phyloP scores from a whole-genome alignment of 1,140 invertebrate species.

The Pentalonia nigronervosa region DNA sequence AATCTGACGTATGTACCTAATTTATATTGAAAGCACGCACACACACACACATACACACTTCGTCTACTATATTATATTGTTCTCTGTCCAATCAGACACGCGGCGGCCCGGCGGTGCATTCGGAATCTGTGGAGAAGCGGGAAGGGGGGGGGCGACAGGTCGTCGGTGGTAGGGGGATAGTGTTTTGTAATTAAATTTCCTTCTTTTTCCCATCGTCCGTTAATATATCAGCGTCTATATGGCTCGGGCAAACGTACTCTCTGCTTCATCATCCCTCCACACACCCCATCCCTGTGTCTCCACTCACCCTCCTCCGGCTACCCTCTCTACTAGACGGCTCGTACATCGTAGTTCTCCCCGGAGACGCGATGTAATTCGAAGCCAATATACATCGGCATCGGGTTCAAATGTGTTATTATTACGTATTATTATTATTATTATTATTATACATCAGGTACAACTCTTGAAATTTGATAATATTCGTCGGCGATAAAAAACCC shows the following conservation, averaged over 20 bases:
- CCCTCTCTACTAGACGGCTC: neutral
- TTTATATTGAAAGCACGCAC: slow-evolving; percentile 46
- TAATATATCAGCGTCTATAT: slow-evolving; percentile 47
- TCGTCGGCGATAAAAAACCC: neutral
- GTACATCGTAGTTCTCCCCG: neutral
- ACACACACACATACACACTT: too few relatives aligned
- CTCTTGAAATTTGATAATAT: slow-evolving; percentile 51
- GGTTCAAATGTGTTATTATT: neutral
- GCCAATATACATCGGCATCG: slow-evolving; percentile 21
- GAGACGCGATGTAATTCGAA: slow-evolving; percentile 30
- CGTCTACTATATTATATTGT: neutral
- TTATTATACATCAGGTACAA: too few relatives aligned
- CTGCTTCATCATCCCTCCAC: neutral
- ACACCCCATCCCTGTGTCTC: too few relatives aligned
- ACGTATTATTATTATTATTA: too few relatives aligned
- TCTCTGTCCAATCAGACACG: slow-evolving; percentile 13
- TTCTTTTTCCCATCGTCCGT: slow-evolving; percentile 33
- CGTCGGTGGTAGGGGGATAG: neutral
- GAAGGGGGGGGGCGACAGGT: too few relatives aligned
- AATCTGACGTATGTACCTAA: slow-evolving; percentile 26
- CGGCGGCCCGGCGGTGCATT: neutral
- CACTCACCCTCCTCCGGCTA: too few relatives aligned
- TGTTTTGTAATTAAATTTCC: slow-evolving; percentile 53
- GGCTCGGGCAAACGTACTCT: neutral
- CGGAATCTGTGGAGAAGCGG: neutral